These are phyloP conservation scores for Porites lutea DNA, from an alignment of 64 coral and sea anemone species.

Conservation along the genomic window DNA sequence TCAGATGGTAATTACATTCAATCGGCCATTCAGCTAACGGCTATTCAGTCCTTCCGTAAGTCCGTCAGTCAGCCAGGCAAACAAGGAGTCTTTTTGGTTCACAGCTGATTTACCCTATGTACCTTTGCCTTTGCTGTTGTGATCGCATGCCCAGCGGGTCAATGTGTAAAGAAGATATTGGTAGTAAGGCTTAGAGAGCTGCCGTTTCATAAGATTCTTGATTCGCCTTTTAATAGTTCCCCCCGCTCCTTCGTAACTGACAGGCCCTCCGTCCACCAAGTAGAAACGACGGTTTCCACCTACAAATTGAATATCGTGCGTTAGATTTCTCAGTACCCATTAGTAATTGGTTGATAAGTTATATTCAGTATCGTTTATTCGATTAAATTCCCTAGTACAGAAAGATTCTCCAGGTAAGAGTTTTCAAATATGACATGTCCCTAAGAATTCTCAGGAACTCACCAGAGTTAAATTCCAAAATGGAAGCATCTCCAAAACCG, in stretches of 20 bases:
- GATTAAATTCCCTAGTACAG: no score
- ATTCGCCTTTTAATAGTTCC: neutral
- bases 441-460: neutral
- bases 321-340: no score
- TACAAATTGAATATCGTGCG: neutral
- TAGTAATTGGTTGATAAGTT: no score
- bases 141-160: neutral
- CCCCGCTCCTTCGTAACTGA: neutral
- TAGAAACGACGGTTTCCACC: neutral
- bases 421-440: no score
- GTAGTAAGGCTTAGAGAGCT: slow-evolving; percentile 2
- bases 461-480: slow-evolving; percentile 18
- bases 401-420: no score
- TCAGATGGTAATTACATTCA: no score
- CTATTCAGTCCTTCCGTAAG: no score
- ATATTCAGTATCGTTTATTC: no score
- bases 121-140: slow-evolving; percentile 6
- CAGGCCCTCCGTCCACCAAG: slow-evolving; percentile 30
- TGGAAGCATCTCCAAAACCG: neutral
- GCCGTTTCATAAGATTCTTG: neutral
- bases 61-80: no score
- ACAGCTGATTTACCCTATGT: neutral
- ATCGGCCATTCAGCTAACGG: no score
- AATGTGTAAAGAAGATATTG: slow-evolving; percentile 18
- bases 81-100: no score